Percentiles rank a stretch among this genome's conserved stretches.
These are phyloP conservation scores for Crenuchus spilurus DNA, from an alignment of 2,797 vertebrate genomes.

Conservation along the genomic window DNA sequence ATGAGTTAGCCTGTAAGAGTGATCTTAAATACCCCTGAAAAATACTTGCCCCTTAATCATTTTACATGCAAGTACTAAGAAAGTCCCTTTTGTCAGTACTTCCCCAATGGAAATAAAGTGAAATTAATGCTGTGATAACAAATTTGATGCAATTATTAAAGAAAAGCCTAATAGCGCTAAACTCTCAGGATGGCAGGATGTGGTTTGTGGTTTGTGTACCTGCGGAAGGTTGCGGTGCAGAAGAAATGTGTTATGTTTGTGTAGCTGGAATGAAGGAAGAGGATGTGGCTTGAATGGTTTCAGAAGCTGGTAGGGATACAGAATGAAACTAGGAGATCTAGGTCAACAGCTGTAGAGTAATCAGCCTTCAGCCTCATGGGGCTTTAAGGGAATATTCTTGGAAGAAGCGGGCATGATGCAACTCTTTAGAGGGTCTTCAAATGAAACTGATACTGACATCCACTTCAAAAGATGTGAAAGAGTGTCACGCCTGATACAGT, in stretches of 20 bases:
- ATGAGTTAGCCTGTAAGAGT: no score
- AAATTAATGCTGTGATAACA: no score
- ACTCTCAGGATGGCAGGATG: slow-evolving; percentile 19
- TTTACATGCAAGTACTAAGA: no score
- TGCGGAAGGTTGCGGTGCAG: not conserved
- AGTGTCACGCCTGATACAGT: not conserved
- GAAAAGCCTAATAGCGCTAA: slow-evolving; percentile 46
- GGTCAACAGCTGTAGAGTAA: not conserved
- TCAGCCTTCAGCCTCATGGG: slow-evolving; percentile 1
- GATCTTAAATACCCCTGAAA: no score
- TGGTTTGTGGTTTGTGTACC: not conserved
- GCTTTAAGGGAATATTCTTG: not conserved
- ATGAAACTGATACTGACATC: slow-evolving; percentile 1
- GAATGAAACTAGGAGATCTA: slow-evolving; percentile 40
- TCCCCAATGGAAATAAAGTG: no score
- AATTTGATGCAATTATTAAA: no score
- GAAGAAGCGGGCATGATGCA: slow-evolving; percentile 9
- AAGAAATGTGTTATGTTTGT: not conserved
- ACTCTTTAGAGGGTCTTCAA: not conserved
- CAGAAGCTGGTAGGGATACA: not conserved
- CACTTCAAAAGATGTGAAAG: slow-evolving; percentile 1
- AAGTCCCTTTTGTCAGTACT: no score
- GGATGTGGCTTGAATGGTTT: slow-evolving; percentile 34
- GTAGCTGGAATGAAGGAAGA: not conserved
- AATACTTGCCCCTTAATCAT: no score